Evolutionary conservation across 1,140 invertebrate species (phyloP), one percentile per base, ranked within the genome.

Genomic region (Drosophila chauvacae): DNA sequence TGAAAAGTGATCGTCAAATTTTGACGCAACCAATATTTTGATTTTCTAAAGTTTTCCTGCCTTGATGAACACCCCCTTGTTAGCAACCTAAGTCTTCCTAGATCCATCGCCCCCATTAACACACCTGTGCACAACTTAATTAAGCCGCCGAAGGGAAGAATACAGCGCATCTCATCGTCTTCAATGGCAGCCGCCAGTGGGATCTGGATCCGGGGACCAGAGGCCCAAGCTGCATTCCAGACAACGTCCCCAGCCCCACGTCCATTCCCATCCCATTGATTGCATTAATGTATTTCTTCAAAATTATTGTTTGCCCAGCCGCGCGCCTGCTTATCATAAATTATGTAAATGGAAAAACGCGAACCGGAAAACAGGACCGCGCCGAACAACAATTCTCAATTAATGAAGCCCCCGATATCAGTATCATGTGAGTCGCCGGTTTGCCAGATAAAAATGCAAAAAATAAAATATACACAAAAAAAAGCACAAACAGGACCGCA

Each of bases 211-310:
- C 30, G n/a, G 11, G 6, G 26, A 28, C 16, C 47, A 26, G 26
- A 10, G 53, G 23, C 33, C 20, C 18, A 28, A 66, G 45, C 70
- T 71, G 55, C 81, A 88, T 90, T 88, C 84, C 84, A 84, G 72
- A 77, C 76, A 80, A 65, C 80, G 75, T 81, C 78, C 71, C 82
- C 35, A 2, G n/a, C 20, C 30, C 53, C 53, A 23, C 53, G 16
- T n/a, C 47, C 47, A 3, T 16, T 13, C 28, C 56, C 62, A 62
- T 56, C 26, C 70, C 70, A 90, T 90, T 90, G 83, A 91, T 91
- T 91, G 78, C 88, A 91, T 91, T 91, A 91, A 91, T 91, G 87
- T 91, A 91, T 87, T 91, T 87, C 87, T 91, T 91, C 88, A 91
- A 90, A 91, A 91, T 91, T 91, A 91, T 91, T 91, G 88, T 91